phyloP scores from a whole-genome alignment of 1,140 invertebrate species.

The Temnothorax nylanderi region DNA sequence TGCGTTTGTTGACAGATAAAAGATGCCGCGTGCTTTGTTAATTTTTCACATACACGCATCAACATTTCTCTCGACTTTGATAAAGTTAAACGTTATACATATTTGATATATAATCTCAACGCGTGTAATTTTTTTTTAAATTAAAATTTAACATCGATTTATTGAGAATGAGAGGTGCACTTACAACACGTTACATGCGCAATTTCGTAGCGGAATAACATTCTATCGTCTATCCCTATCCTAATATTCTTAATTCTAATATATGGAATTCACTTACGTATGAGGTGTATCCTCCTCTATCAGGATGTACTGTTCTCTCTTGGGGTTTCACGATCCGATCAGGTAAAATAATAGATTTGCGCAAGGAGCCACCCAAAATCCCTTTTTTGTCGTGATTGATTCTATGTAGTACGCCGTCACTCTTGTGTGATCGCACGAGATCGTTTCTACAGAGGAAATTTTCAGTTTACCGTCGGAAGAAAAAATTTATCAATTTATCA shows the following conservation, averaged over 20 bases:
- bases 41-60: background rate
- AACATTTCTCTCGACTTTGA: background rate
- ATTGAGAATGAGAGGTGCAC: too few relatives aligned
- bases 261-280: conserved; percentile 86
- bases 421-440: conserved; percentile 95
- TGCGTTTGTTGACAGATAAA: conserved; percentile 94
- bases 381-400: conserved; percentile 91
- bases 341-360: conserved; percentile 92
- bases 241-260: background rate
- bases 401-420: conserved; percentile 95
- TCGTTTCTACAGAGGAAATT: conserved; percentile 88
- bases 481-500: too few relatives aligned
- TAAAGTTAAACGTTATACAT: background rate
- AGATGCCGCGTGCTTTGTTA: conserved; percentile 91
- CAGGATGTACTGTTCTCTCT: conserved; percentile 91
- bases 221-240: too few relatives aligned
- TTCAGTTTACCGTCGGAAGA: background rate
- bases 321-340: conserved; percentile 92
- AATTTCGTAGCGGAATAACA: too few relatives aligned
- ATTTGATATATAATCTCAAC: background rate
- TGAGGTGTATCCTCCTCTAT: conserved; percentile 93
- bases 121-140: background rate
- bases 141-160: too few relatives aligned
- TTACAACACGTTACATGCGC: too few relatives aligned
- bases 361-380: conserved; percentile 94